Percentiles rank a stretch among this genome's conserved stretches.
Evolutionary conservation across 2,797 vertebrate genomes (phyloP).

Genomic region (Aselliscus stoliczkanus): DNA sequence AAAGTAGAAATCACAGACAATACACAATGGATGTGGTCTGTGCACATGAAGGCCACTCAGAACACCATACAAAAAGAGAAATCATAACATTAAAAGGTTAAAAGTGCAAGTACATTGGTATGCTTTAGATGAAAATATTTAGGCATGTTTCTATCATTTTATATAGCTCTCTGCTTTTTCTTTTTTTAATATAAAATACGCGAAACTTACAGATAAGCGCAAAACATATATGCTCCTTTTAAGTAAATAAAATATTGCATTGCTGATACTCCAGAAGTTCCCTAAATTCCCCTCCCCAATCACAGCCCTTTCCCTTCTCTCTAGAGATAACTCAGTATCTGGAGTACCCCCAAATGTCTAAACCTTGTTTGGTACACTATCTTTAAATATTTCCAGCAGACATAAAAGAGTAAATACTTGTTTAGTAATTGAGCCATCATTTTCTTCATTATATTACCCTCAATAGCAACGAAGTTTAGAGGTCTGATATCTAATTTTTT

Average conservation of each 20-base stretch:
- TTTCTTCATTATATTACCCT: neutral
- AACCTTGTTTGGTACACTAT: neutral
- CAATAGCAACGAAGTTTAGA: neutral
- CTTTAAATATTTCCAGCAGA: neutral
- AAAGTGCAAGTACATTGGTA: neutral
- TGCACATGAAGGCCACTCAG: neutral
- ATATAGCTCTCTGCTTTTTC: neutral
- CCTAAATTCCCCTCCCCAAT: neutral
- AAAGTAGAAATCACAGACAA: neutral
- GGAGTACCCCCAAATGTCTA: neutral
- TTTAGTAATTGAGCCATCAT: neutral
- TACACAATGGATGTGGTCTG: neutral
- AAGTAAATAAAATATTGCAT: neutral
- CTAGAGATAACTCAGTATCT: neutral
- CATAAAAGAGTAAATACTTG: neutral
- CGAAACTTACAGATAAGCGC: neutral
- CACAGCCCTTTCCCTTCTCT: neutral
- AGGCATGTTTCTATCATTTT: neutral
- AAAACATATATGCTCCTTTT: neutral
- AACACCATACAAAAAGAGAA: neutral
- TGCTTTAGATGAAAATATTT: conserved; percentile 12
- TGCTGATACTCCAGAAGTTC: neutral
- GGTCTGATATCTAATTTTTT: neutral
- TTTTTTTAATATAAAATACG: neutral
- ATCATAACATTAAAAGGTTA: neutral